Evolutionary conservation across 2,797 vertebrate genomes (phyloP), one percentile per base, ranked within the genome.

Genomic region (Artibeus lituratus): DNA sequence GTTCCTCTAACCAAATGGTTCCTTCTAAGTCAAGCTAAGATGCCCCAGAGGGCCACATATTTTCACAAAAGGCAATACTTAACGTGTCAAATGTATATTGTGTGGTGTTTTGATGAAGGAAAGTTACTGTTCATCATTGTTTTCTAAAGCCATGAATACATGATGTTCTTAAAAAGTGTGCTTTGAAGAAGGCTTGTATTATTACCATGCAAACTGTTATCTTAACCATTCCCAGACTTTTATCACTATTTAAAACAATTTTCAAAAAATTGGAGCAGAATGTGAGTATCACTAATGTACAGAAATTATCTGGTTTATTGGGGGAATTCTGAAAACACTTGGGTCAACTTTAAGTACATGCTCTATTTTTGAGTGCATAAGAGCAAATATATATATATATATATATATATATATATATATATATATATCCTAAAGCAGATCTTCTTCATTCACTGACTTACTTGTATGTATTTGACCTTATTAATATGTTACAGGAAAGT

Each of bases 251-350:
- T 87, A 74, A 94, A 24, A 94, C 3, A 83, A 73, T 57, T 87
- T 89, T 87, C 12, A 69, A 87, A 26, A 87, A 93, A 93, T 69
- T 51, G 65, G 22, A 81, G 12, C 80, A 67, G 29, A 94, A 39
- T 70, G 3, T 29, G 22, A 93, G 7, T 65, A 80, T 37, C 55
- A 53, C 49, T 84, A 51, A 35, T 37, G 4, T 55, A 44, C 4
- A 91, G 1, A 82, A 87, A 84, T 89, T 39, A 35, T 81, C 57
- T 91, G 44, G 37, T 37, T 87, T 69, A 77, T 4, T 11, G 12
- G 35, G 9, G 15, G 2, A 69, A 94, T 87, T 88, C 49, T 90
- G 91, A 94, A 90, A 94, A 90, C 42, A 59, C 53, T 70, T 87
- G 19, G 93, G 69, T 90, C 16, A 57, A 84, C n/a, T 55, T 93